Evolutionary conservation across 2,113 vertebrate genomes (phyloP), one percentile per base, ranked within the genome.

Genomic region (Platichthys stellatus): DNA sequence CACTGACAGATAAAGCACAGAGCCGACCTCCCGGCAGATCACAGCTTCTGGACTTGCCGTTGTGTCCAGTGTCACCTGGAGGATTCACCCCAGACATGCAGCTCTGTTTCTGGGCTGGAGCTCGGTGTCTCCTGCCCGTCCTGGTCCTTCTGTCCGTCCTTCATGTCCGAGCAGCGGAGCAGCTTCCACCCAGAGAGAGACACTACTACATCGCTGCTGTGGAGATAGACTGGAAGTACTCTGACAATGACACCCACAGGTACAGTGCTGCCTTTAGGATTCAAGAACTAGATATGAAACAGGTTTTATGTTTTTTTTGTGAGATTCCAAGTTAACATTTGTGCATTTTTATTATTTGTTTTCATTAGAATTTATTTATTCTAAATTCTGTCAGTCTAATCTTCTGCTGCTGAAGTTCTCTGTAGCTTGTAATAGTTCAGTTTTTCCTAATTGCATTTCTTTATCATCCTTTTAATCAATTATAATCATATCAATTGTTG

Each of bases 121-220:
- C 63, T 18, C 2, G 2, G 1, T 3, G 63, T 77, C 78, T 89
- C 66, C 79, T 90, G 71, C 57, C 38, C 3, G 49, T 90, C 54
- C 70, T 93, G 74, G 60, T 69, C 69, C 79, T 92, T 28, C 72
- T 93, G 59, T 38, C 62, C n/a, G 38, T 78, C 5, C 31, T 78
- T 2, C 62, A 61, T 2, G 72, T 78, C 87, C 0, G 47, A 81
- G 3, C 72, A 75, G 51, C 51, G 4, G 51, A 6, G 20, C 20
- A n/a, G 72, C 63, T 4, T 2, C 58, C 15, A 35, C 66, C 84
- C 69, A 82, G 71, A 28, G 90, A 94, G 81, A 92, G 94, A 85
- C 93, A 83, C 24, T 94, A 93, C 60, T 94, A 94, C 56, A 91
- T 95, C 8, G 94, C 94, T 63, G 94, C 94, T 53, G 93, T 93